Percentiles rank a stretch among this genome's conserved stretches.
phyloP scores from a whole-genome alignment of 2,113 vertebrate species.

The Deroptyus accipitrinus region DNA sequence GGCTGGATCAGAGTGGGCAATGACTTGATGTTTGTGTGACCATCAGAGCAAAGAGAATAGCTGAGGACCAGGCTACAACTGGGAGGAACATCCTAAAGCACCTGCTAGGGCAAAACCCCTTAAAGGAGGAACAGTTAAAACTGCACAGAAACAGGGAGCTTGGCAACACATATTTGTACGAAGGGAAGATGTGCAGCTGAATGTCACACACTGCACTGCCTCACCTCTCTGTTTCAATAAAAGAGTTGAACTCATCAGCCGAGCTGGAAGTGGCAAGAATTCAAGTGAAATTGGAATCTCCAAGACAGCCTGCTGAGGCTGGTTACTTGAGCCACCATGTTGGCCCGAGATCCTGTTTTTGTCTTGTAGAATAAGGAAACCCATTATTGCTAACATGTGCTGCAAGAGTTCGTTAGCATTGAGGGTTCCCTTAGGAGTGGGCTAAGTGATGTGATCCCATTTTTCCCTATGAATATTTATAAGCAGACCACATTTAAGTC shows the following conservation, averaged over 20 bases:
- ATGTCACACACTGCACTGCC: not conserved
- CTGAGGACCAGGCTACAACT: not conserved
- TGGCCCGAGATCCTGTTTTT: slow-evolving; percentile 68
- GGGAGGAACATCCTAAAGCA: not conserved
- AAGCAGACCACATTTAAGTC: slow-evolving; percentile 67
- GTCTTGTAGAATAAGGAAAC: slow-evolving; percentile 77
- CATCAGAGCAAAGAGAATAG: not conserved
- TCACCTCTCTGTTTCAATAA: not conserved
- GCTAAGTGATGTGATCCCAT: slow-evolving; percentile 71
- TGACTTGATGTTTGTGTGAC: not conserved
- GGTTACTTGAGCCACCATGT: slow-evolving; percentile 68
- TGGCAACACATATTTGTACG: not conserved
- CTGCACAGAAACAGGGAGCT: not conserved
- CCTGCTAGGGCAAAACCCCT: not conserved
- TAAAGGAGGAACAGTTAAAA: not conserved
- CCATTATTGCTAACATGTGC: slow-evolving; percentile 77
- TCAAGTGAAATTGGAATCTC: slow-evolving; percentile 50
- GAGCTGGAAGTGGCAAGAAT: slow-evolving; percentile 24
- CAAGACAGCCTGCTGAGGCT: slow-evolving; percentile 45
- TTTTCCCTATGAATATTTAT: slow-evolving; percentile 79
- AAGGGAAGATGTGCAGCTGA: not conserved
- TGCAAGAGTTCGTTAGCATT: slow-evolving; percentile 65
- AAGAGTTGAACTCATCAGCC: slow-evolving; percentile 21
- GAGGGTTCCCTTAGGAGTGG: slow-evolving; percentile 68
- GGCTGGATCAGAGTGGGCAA: not conserved